These are phyloP conservation scores for Salpingus planirostris DNA, from an alignment of 2,888 invertebrate species.

Conservation along the genomic window DNA sequence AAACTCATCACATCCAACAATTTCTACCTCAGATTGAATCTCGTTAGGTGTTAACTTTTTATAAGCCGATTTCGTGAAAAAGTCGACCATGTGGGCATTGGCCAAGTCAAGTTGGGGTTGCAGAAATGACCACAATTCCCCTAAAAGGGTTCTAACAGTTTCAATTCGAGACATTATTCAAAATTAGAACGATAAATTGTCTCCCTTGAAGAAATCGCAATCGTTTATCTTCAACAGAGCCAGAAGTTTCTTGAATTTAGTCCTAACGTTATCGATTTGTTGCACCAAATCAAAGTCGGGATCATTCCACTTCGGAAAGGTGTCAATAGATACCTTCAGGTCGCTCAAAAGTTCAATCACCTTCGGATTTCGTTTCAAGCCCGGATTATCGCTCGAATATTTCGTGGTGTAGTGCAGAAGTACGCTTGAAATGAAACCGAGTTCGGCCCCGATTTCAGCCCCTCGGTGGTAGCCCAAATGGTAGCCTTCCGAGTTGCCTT, in stretches of 20 bases:
- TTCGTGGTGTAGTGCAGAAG: background rate
- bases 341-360: slow-evolving; percentile 14
- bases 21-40: slow-evolving; percentile 46
- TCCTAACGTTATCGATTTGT: slow-evolving; percentile 52
- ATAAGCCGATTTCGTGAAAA: slow-evolving; percentile 51
- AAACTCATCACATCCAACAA: slow-evolving; percentile 38
- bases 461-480: slow-evolving; percentile 73
- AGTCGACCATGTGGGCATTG: slow-evolving; percentile 73
- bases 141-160: no score
- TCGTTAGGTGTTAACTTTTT: slow-evolving; percentile 48
- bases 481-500: slow-evolving; percentile 59
- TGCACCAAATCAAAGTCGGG: slow-evolving; percentile 55
- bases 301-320: slow-evolving; percentile 42
- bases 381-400: slow-evolving; percentile 1
- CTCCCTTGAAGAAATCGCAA: slow-evolving; percentile 42
- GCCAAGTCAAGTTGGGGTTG: slow-evolving; percentile 52
- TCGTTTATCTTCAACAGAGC: slow-evolving; percentile 33
- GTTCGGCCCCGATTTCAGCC: slow-evolving; percentile 63
- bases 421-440: slow-evolving; percentile 64
- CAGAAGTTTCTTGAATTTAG: slow-evolving; percentile 52
- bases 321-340: no score
- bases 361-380: slow-evolving; percentile 21
- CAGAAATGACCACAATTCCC: slow-evolving; percentile 48
- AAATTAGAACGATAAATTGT: slow-evolving; percentile 51
- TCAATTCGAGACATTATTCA: slow-evolving; percentile 42